Evolutionary conservation across 2,797 vertebrate genomes (phyloP).

Genomic region (Tangara arthus): DNA sequence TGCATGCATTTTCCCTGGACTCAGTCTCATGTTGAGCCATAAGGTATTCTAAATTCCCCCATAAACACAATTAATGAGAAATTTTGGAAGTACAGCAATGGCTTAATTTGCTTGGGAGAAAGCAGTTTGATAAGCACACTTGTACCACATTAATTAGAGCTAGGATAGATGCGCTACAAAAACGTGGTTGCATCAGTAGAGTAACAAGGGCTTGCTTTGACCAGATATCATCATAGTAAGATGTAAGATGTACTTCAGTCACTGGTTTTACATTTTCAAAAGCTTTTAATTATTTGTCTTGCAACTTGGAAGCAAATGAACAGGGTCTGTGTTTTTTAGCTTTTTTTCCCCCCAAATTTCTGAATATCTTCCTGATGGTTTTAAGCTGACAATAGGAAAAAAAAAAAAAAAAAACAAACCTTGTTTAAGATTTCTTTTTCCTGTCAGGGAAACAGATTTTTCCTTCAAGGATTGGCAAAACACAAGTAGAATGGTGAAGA

Average conservation of each 20-base stretch:
- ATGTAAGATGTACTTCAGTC: neutral
- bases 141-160: neutral
- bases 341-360: neutral
- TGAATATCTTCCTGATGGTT: neutral
- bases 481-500: neutral
- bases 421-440: neutral
- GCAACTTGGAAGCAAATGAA: neutral
- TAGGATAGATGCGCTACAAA: neutral
- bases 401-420: neutral
- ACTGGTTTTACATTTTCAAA: neutral
- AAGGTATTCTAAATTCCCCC: neutral
- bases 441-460: neutral
- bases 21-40: neutral
- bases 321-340: too few species aligned
- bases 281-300: neutral
- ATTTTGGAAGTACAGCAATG: neutral
- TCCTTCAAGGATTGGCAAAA: neutral
- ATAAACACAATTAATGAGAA: neutral
- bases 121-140: neutral
- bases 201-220: neutral
- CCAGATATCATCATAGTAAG: neutral
- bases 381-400: neutral
- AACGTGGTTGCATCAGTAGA: fast-evolving
- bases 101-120: neutral
- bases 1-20: neutral